Evolutionary conservation across 2,888 invertebrate genomes (phyloP), one percentile per base, ranked within the genome.

Genomic region (Morpho deidamia): DNA sequence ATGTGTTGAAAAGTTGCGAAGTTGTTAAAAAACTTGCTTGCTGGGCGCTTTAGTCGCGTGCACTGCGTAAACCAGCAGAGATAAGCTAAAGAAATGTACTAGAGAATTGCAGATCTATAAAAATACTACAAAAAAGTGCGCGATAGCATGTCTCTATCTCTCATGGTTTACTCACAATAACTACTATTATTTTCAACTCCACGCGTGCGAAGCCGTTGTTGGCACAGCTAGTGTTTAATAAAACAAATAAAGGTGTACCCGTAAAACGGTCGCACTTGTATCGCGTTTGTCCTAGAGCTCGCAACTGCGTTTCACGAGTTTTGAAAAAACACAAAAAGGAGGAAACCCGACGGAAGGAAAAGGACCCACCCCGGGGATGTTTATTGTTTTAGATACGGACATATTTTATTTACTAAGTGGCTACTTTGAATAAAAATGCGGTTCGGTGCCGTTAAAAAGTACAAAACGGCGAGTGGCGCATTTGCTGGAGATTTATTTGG

Each of bases 391-490:
- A 74, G 74, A 72, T 73, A 75, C 74, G 78, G 76, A 86, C 85
- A 88, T 87, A 88, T 89, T 89, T 89, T 86, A 83, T 84, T 81
- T 81, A 80, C 81, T 86, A 88, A 88, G 86, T 87, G 87, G 83
- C 79, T 86, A 74, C 75, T 87, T 89, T 88, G 78, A 89, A 89
- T 89, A 89, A 89, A 88, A 89, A 86, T 76, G 83, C 82, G 80
- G 81, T 83, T 84, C 73, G 73, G 77, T 67, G 61, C 71, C 78
- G 83, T 84, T 86, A 84, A 83, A 85, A 85, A 81, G 81, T 81
- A 83, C 74, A 78, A 76, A 82, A 78, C 65, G 74, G 63, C 62
- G 60, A 65, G 63, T 64, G 61, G 61, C 66, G 65, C 57, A 58
- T 64, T 65, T 63, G 51, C 11, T 49, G 45, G 56, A 75, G 80